Evolutionary conservation across 2,888 invertebrate species (phyloP), one percentile per base, ranked within the genome.

Genomic region (Cetonia aurata): DNA sequence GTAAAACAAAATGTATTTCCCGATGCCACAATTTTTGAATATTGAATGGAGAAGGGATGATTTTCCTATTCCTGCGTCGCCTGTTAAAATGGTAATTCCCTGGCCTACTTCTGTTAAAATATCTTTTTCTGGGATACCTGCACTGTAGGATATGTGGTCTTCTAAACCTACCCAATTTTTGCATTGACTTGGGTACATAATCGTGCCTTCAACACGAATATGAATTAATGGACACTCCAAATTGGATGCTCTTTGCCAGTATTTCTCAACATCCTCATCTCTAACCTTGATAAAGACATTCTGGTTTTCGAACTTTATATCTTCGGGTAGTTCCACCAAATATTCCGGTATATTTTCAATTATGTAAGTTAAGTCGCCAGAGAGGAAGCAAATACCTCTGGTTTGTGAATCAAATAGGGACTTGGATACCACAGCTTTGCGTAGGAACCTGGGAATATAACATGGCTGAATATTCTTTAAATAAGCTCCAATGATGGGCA

Each of bases 21-120:
- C 10, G 0, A 9, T n/a, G 9, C 44, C 25, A 6, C 9, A 6
- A 3, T 13, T 19, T 19, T 31, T 12, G 13, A 25, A 60, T 13
- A 60, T 12, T 9, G 44, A 60, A 4, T 31, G 44, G 1, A 60
- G 25, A 6, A 60, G 10, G 12, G 46, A 10, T 6, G 46, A 25
- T 25, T 60, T 60, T 25, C 59, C 57, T 1, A 59, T 59, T 12
- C 57, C 57, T 3, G 57, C 19, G 42, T 59, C 57, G 15, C 57
- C 57, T 19, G 17, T 59, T 44, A 59, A 4, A 0, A 59, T 19
- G 9, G 19, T 44, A 12, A 44, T 17, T 19, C 3, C n/a, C 25
- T 3, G n/a, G 12, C 19, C 4, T 0, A n/a, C 9, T 19, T 19
- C 19, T 19, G 0, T 59, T 6, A 19, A 42, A 59, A 59, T n/a